Base-by-base conservation (phyloP, 2,888 invertebrate genomes). In the Hydriomena furcata region DNA sequence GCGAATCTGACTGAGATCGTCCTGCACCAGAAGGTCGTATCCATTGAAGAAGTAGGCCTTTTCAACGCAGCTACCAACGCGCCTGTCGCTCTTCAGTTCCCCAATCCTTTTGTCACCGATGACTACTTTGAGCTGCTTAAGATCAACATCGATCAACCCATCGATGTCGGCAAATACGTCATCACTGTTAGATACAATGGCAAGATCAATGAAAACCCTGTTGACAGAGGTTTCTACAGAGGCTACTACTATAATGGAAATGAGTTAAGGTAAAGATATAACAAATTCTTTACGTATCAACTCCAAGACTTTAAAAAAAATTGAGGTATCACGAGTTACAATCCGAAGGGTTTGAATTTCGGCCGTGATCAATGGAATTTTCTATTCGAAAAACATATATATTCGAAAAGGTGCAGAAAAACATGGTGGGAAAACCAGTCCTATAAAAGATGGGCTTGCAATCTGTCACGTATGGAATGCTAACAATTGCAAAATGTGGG, bases 201-300 rank as follows among this genome's bases (percentile, higher is more conserved):
- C 1, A 63, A 52, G 8, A 89, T 90, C 45, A 83, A 85, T 25
- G 67, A 71, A 2, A 90, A 88, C 46, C 89, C 86, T 0, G 5
- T 76, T 2, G 87, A 87, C 17, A 77, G 90, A 65, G 90, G 90
- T 0, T 86, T 90, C 54, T 90, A 90, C 58, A 82, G 76, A 47
- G 90, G 90, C 0, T 85, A 86, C 49, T 90, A 90, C 42, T 85
- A 76, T 44, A 7, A 55, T 0, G 73, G 76, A 21, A 71, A 70
- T 42, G 49, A 72, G 13, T 55, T 60, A 21, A 75, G 79, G 89
- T 89, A 47, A 34, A 11, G 7, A 24, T 10, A n/a, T n/a, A n/a
- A n/a, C n/a, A n/a, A n/a, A n/a, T n/a, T n/a, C n/a, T n/a, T n/a
- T n/a, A n/a, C n/a, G n/a, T n/a, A n/a, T n/a, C n/a, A n/a, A n/a